A percentile compares a stretch with the other conserved stretches of the same genome.
phyloP scores from a whole-genome alignment of 2,888 invertebrate species.

The Nomada fucata region DNA sequence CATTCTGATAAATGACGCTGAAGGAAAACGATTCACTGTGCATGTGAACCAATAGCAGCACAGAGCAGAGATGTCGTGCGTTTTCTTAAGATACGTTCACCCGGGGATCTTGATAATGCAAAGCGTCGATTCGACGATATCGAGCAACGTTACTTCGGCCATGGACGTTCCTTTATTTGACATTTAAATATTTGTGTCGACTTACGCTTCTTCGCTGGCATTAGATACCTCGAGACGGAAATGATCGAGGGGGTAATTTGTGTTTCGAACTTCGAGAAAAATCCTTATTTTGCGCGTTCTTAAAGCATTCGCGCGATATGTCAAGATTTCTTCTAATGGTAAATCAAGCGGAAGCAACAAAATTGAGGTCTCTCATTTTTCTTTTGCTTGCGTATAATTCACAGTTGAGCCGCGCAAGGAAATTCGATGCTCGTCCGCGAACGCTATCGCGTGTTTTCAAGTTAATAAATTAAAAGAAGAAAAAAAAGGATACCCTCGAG shows the following conservation, averaged over 20 bases:
- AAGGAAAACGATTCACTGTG: slow-evolving; percentile 26
- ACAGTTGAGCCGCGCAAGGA: neutral
- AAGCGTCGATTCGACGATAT: neutral
- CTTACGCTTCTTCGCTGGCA: neutral
- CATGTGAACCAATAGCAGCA: slow-evolving; percentile 1
- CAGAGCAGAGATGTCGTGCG: neutral
- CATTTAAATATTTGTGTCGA: neutral
- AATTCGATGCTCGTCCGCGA: neutral
- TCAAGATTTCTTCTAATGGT: too few relatives aligned
- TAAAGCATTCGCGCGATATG: too few relatives aligned
- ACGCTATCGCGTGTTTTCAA: neutral
- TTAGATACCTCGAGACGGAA: neutral
- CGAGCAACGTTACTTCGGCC: neutral
- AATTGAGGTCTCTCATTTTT: neutral
- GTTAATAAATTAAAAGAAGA: neutral
- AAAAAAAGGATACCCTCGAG: neutral
- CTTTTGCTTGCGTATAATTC: neutral
- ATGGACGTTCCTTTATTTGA: neutral
- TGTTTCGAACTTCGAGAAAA: neutral
- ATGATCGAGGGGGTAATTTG: too few relatives aligned
- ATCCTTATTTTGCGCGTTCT: too few relatives aligned
- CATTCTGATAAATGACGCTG: slow-evolving; percentile 52
- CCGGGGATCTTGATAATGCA: neutral
- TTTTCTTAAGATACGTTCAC: slow-evolving; percentile 12
- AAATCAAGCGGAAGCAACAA: too few relatives aligned